Percentiles rank a stretch among this genome's conserved stretches.
Conservation (phyloP, 2,113 vertebrate species). For the Raja brachyura region DNA sequence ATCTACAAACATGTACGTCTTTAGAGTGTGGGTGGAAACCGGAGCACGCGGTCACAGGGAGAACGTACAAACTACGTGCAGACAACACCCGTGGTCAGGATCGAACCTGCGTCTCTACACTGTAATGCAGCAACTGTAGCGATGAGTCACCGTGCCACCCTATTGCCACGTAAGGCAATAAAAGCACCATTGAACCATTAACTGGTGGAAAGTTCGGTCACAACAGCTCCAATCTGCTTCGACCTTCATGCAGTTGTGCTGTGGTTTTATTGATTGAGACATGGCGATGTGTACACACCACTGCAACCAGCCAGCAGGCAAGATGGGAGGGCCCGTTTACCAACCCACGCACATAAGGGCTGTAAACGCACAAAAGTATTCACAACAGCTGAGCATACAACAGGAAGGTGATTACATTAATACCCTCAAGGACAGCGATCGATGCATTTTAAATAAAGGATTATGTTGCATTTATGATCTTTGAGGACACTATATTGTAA, state of each 20-base stretch:
- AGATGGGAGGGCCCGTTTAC: neutral
- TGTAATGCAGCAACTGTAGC: no score
- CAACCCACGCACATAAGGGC: neutral
- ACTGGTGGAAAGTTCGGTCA: neutral
- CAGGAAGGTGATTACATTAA: neutral
- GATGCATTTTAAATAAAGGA: neutral
- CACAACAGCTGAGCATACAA: neutral
- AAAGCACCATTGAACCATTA: neutral
- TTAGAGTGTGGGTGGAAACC: neutral
- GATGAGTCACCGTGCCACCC: no score
- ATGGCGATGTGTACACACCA: neutral
- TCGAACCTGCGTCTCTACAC: no score
- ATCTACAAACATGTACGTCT: no score
- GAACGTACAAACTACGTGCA: no score
- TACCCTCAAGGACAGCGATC: neutral
- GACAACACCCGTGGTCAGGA: no score
- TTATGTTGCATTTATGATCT: neutral
- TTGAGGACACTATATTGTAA: neutral
- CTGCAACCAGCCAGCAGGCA: neutral
- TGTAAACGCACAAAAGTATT: neutral
- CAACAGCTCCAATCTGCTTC: neutral
- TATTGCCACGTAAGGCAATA: no score
- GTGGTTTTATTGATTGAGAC: neutral
- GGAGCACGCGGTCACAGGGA: no score
- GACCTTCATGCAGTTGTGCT: neutral